phyloP scores from a whole-genome alignment of 2,113 vertebrate species.

The Pelobates fuscus region DNA sequence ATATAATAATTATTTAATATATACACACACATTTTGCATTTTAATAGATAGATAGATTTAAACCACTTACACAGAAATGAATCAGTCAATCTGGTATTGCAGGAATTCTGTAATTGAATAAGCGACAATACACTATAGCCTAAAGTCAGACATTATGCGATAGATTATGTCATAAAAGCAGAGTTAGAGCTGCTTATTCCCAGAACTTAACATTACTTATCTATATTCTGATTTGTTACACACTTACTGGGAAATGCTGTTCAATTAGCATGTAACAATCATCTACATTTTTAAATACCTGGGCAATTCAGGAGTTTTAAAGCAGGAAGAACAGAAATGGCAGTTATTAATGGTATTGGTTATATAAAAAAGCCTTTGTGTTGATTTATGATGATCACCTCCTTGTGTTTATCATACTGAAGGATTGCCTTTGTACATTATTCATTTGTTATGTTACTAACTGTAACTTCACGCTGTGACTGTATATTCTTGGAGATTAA shows the following conservation, averaged over 20 bases:
- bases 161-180: slow-evolving; percentile 35
- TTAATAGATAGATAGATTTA: slow-evolving; percentile 7
- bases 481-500: slow-evolving; percentile 37
- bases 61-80: slow-evolving; percentile 27
- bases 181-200: slow-evolving; percentile 12
- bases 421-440: slow-evolving; percentile 37
- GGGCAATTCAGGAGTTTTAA: background rate
- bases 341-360: slow-evolving; percentile 32
- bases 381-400: slow-evolving; percentile 33
- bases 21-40: too few species aligned
- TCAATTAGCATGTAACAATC: slow-evolving; percentile 41
- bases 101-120: slow-evolving; percentile 33
- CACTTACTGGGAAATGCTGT: slow-evolving; percentile 38
- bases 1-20: too few species aligned
- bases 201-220: slow-evolving; percentile 32
- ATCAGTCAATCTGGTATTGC: slow-evolving; percentile 24
- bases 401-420: slow-evolving; percentile 28
- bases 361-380: slow-evolving; percentile 1
- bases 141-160: slow-evolving; percentile 19
- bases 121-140: slow-evolving; percentile 20
- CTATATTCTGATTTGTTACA: slow-evolving; percentile 41
- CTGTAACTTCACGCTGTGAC: slow-evolving; percentile 31
- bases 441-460: slow-evolving; percentile 35
- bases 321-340: slow-evolving; percentile 36
- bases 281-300: slow-evolving; percentile 30